Evolutionary conservation across 2,888 invertebrate species (phyloP).

Genomic region (Carpatolechia fugitivella): DNA sequence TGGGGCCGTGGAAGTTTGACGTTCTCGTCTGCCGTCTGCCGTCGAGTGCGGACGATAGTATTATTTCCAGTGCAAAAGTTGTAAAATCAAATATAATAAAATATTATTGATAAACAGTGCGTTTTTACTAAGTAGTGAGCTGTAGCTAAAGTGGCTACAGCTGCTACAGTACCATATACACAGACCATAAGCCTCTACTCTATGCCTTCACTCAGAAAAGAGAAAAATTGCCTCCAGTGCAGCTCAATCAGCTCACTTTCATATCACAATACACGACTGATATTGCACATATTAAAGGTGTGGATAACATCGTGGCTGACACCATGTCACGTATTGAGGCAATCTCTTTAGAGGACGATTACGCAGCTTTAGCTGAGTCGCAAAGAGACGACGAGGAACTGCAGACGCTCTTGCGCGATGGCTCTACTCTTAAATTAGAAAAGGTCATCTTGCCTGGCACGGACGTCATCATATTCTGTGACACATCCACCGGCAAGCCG

Average conservation of each 20-base stretch:
- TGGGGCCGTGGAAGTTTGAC: no score
- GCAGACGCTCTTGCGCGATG: neutral
- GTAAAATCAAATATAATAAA: no score
- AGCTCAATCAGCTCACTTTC: slow-evolving; percentile 22
- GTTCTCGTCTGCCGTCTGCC: no score
- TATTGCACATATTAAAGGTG: slow-evolving; percentile 15
- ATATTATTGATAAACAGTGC: no score
- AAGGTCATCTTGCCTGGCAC: slow-evolving; percentile 17
- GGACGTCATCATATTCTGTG: slow-evolving; percentile 22
- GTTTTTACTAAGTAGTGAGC: no score
- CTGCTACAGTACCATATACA: slow-evolving; percentile 22
- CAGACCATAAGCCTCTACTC: slow-evolving; percentile 24
- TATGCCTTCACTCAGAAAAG: slow-evolving; percentile 22
- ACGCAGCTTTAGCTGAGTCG: neutral
- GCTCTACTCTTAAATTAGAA: slow-evolving; percentile 19
- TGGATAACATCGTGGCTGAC: slow-evolving; percentile 17
- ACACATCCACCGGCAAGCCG: slow-evolving; percentile 17
- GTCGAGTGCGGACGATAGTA: no score
- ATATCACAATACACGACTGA: slow-evolving; percentile 27
- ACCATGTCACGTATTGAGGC: slow-evolving; percentile 13
- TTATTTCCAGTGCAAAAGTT: no score
- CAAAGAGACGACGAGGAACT: slow-evolving; percentile 11
- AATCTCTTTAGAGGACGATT: neutral
- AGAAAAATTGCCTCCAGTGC: slow-evolving; percentile 21
- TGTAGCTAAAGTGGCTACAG: no score